phyloP scores from a whole-genome alignment of 2,888 invertebrate genomes.

The Drosophila affinis region DNA sequence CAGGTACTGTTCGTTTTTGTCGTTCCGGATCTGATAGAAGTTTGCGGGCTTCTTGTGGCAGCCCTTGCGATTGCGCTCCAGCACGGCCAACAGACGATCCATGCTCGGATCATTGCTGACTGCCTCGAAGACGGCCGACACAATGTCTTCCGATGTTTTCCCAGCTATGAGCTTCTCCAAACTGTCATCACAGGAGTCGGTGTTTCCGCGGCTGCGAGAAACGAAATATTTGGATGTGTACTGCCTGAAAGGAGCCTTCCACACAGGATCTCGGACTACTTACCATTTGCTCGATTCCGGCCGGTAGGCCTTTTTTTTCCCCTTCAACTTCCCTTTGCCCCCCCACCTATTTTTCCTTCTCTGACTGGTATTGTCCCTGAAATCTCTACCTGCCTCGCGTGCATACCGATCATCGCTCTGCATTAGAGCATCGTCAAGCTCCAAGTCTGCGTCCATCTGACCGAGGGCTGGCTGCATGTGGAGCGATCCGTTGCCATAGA shows the following conservation, averaged over 20 bases:
- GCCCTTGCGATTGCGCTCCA: constrained; percentile 68
- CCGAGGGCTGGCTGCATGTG: constrained; percentile 53
- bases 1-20: constrained; percentile 57
- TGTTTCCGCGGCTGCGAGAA: background rate
- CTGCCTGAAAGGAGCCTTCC: no score
- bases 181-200: constrained; percentile 17
- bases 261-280: background rate
- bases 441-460: background rate
- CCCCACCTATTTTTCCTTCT: background rate
- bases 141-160: constrained; percentile 72
- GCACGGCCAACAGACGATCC: constrained; percentile 65
- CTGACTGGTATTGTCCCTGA: background rate
- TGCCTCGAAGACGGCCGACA: constrained; percentile 71
- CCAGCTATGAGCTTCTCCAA: constrained; percentile 73
- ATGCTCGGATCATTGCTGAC: constrained; percentile 73
- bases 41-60: constrained; percentile 18
- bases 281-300: background rate
- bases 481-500: constrained; percentile 76
- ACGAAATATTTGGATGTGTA: background rate
- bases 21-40: constrained; percentile 66
- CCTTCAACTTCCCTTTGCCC: background rate
- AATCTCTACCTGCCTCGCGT: constrained; percentile 8
- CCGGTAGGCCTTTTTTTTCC: background rate
- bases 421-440: background rate
- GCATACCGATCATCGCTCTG: constrained; percentile 41